Percentiles rank a stretch among this genome's conserved stretches.
phyloP scores from a whole-genome alignment of 1,140 invertebrate genomes.

The Apolygus lucorum region DNA sequence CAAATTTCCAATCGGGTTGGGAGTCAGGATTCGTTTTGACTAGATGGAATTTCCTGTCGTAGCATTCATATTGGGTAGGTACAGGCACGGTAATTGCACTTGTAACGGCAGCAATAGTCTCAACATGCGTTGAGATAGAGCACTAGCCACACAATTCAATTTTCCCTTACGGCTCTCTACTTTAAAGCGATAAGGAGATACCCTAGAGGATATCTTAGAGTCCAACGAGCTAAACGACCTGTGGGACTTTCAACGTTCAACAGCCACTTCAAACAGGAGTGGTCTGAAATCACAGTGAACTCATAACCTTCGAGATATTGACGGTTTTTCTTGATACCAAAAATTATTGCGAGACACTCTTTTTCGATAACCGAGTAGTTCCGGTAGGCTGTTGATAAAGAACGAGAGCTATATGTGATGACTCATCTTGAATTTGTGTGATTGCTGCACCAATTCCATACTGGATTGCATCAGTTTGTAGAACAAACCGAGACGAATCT shows the following conservation, averaged over 20 bases:
- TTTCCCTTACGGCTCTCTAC: neutral
- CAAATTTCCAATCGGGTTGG: neutral
- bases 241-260: too few relatives aligned
- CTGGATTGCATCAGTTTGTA: too few relatives aligned
- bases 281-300: neutral
- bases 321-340: slow-evolving; percentile 38
- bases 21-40: too few relatives aligned
- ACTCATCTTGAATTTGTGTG: slow-evolving; percentile 31
- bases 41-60: neutral
- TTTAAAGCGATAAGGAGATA: slow-evolving; percentile 30
- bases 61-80: neutral
- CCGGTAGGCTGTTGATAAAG: slow-evolving; percentile 36
- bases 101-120: neutral
- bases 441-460: slow-evolving; percentile 35
- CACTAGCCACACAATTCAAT: neutral
- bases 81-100: neutral
- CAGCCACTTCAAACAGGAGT: too few relatives aligned
- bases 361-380: slow-evolving; percentile 41
- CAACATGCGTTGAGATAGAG: neutral
- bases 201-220: too few relatives aligned
- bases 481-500: too few relatives aligned
- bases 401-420: too few relatives aligned
- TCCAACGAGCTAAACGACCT: too few relatives aligned
- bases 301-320: slow-evolving; percentile 35
- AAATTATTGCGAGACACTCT: slow-evolving; percentile 40